phyloP scores from a whole-genome alignment of 2,888 invertebrate species.

The Clanis bilineata region DNA sequence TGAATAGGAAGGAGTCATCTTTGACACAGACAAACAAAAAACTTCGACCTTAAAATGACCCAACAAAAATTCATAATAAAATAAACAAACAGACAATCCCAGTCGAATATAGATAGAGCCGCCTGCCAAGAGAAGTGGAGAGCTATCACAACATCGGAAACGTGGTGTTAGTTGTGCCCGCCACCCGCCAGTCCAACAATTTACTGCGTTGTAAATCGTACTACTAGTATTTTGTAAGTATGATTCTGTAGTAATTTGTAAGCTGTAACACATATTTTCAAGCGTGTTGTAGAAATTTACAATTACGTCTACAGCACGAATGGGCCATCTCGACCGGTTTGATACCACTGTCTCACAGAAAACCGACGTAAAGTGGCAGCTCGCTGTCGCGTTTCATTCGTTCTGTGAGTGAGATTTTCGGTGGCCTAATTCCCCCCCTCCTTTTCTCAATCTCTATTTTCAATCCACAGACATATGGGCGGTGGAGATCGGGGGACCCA shows the following conservation, averaged over 20 bases:
- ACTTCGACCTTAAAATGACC: conserved; percentile 7
- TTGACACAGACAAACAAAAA: background rate
- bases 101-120: background rate
- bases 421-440: no score
- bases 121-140: conserved; percentile 4
- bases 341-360: no score
- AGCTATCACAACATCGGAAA: background rate
- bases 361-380: no score
- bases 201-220: background rate
- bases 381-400: no score
- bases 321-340: no score
- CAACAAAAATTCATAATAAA: background rate
- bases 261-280: no score
- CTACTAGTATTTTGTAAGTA: background rate
- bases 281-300: no score
- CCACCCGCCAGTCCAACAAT: background rate
- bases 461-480: no score
- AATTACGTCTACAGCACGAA: no score
- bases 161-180: background rate
- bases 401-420: no score
- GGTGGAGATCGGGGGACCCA: no score
- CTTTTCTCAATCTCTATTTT: no score
- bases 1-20: background rate
- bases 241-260: background rate
- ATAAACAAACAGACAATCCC: background rate